These are phyloP conservation scores for Napeogenes sylphis DNA, from an alignment of 2,888 invertebrate species.

Conservation along the genomic window DNA sequence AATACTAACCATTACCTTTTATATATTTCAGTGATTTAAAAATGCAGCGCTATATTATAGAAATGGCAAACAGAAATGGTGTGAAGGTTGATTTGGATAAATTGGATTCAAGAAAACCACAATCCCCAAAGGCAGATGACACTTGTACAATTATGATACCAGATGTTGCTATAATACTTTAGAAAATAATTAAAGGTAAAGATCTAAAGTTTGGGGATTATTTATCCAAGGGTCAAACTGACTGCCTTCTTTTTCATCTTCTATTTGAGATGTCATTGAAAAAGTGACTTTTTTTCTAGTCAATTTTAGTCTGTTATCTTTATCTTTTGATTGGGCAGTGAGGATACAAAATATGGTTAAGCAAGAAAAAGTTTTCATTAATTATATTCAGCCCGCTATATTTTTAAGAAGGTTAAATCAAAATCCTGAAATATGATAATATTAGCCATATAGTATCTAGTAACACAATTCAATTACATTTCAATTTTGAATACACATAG, in stretches of 20 bases:
- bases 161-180: conserved; percentile 54
- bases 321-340: too few species aligned
- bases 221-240: too few species aligned
- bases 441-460: background rate
- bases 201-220: too few species aligned
- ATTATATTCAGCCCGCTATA: too few species aligned
- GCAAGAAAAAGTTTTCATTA: too few species aligned
- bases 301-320: too few species aligned
- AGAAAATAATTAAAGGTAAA: conserved; percentile 22
- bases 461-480: background rate
- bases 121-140: conserved; percentile 45
- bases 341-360: too few species aligned
- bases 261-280: too few species aligned
- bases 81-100: conserved; percentile 49
- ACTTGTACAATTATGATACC: conserved; percentile 61
- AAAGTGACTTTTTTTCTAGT: too few species aligned
- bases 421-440: too few species aligned
- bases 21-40: conserved; percentile 56
- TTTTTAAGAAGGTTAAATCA: too few species aligned
- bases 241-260: too few species aligned
- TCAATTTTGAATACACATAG: background rate
- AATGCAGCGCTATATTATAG: conserved; percentile 47
- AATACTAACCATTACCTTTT: background rate
- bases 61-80: conserved; percentile 51
- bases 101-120: conserved; percentile 38